Base-by-base conservation (phyloP, 2,888 invertebrate species). In the Marasmarcha lunaedactyla region DNA sequence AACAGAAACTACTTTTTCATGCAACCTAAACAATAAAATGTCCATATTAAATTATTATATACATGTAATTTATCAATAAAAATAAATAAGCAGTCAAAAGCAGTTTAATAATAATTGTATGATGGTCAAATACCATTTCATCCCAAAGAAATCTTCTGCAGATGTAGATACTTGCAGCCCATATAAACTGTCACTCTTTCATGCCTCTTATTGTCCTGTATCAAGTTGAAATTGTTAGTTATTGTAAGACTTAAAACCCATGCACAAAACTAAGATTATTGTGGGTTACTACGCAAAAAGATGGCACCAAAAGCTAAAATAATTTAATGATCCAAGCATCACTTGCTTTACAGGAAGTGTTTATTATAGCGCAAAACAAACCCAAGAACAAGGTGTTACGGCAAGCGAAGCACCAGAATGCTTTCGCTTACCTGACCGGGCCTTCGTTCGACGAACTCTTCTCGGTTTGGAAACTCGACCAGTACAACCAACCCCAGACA, bases 171-270 rank as follows among this genome's bases (percentile, higher is more conserved):
- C 30, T 30, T 9, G 30, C 30, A 30, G 30, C 30, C 10, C 30
- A n/a, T 30, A 30, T 7, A 30, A 7, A 20, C 20, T 20, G 30
- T 30, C 71, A 69, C 63, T 64, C 63, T 14, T 65, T 69, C 81
- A 83, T 83, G 81, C 81, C 77, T 76, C 71, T 73, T 71, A 78
- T 57, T 57, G 61, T 69, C 81, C 81, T 83, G 81, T 50, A 72
- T 73, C 59, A 77, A 76, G 66, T 66, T 65, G 77, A 73, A 12
- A 63, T 63, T 49, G 50, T 56, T 53, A 67, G 77, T 81, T 81
- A 81, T 78, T 78, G 68, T 40, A 39, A 40, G 51, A 57, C 48
- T 59, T 51, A 47, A 47, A 50, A 54, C 50, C 33, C 33, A 12
- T 36, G 15, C 33, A 27, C 26, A 25, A 41, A 37, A 14, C 26